Evolutionary conservation across 2,113 vertebrate species (phyloP).

Genomic region (Probosciger aterrimus): DNA sequence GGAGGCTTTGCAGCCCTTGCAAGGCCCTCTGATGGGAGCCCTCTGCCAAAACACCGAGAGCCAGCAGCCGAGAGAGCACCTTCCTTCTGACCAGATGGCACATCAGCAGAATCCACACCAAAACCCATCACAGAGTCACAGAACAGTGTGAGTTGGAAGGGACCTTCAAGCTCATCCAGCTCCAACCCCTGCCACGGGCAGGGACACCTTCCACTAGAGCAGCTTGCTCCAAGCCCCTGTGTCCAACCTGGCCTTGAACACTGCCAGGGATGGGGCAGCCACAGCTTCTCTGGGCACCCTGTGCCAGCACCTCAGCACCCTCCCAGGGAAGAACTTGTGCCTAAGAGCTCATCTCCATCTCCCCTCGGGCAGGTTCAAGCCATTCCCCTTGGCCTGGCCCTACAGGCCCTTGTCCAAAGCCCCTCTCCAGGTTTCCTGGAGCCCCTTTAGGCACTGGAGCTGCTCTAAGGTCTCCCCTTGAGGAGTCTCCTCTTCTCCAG

Average conservation of each 20-base stretch:
- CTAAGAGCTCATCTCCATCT: too few relatives aligned
- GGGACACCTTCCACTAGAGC: neutral
- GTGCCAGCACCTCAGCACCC: too few relatives aligned
- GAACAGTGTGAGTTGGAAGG: neutral
- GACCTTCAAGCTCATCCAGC: neutral
- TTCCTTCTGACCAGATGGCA: neutral
- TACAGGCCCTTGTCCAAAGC: too few relatives aligned
- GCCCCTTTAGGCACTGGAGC: neutral
- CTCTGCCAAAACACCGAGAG: rapidly evolving
- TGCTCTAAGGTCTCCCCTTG: neutral
- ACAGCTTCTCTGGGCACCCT: too few relatives aligned
- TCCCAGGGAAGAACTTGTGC: too few relatives aligned
- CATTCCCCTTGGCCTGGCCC: too few relatives aligned
- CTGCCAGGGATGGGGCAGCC: too few relatives aligned
- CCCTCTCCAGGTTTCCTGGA: neutral
- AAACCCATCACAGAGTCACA: neutral
- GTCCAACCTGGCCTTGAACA: too few relatives aligned
- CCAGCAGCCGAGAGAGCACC: neutral
- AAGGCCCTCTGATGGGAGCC: neutral
- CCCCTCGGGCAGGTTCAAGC: too few relatives aligned
- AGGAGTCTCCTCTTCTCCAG: neutral
- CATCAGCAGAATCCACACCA: rapidly evolving
- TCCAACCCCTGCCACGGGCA: neutral
- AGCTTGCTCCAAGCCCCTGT: neutral
- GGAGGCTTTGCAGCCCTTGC: neutral